Evolutionary conservation across 2,888 invertebrate genomes (phyloP), one percentile per base, ranked within the genome.

Genomic region (Papilio elwesi): DNA sequence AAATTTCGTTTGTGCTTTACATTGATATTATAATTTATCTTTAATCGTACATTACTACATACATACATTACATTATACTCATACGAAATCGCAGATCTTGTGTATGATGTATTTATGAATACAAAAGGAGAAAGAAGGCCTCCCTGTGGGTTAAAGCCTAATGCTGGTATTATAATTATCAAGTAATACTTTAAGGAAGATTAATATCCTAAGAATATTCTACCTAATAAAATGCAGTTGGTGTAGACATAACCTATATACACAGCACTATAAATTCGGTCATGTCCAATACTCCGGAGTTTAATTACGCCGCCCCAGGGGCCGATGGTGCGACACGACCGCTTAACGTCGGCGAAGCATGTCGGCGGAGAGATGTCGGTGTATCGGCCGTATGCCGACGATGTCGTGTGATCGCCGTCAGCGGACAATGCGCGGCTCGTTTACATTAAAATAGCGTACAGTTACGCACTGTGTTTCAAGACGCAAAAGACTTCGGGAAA

Each of bases 291-390:
- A 82, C 82, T 82, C 82, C 81, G 86, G 84, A 85, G 85, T 88
- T 87, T 91, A 89, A 91, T 90, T 90, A 87, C 89, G 85, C 83
- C 87, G 90, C 91, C 88, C 86, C 90, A 83, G 91, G 90, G 89
- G 87, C 87, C 87, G 83, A 79, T 83, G 83, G 87, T 80, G 83
- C 86, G 83, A 90, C 90, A 88, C 89, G 90, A 88, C 85, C 82
- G 85, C 85, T 87, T 85, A 88, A 88, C 85, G 85, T 83, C 83
- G 83, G 85, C 85, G 81, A 82, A 84, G 81, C 83, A 71, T 71
- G 77, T 77, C 76, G 75, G 69, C 63, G 71, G 65, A 65, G 70
- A 66, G 65, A 65, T 65, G 66, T 48, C 38, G 73, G 49, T 62
- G 62, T 65, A 69, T 71, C 65, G 66, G 57, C n/a, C 70, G 82